Base-by-base conservation (phyloP, 2,888 invertebrate species). In the Dorcus parallelipipedus region DNA sequence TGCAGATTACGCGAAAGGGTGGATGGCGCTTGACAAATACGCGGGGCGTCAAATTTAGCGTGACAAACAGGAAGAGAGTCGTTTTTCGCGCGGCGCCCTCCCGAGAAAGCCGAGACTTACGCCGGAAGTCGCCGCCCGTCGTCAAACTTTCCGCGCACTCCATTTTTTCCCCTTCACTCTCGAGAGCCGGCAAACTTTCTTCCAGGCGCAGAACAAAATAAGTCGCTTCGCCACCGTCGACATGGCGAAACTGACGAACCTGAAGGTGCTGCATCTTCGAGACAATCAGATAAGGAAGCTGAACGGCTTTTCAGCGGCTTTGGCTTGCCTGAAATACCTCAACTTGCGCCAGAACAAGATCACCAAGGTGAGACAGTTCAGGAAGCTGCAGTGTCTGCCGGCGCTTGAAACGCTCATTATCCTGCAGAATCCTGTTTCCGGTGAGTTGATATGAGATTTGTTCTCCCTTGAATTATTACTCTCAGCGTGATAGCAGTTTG, bases 181-280 rank as follows among this genome's bases (percentile, higher is more conserved):
- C 26, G 26, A 33, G 6, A 33, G 26, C 26, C 26, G 26, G 7
- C 26, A 33, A 14, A 41, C 14, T 41, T 17, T 20, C 26, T 65
- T 61, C 40, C 51, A 71, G 71, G 89, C 88, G 49, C 85, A 88
- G 53, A 93, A 93, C 74, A 86, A 86, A 41, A 84, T 93, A 49
- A 79, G 79, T 0, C 78, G 72, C 17, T 70, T 92, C n/a, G 80
- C 83, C 38, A 84, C 90, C n/a, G 79, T 82, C 42, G 86, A 86
- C 3, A 66, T 91, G n/a, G 81, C 83, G 10, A 78, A 74, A 42
- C 78, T 90, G 65, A 70, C 73, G 0, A 84, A 85, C 67, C 75
- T 94, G 58, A 82, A 84, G 60, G 84, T 88, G 14, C 76, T 94
- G 9, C 92, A 93, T 70, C 74, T 93, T 39, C 83, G 92, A 0